phyloP scores from a whole-genome alignment of 1,140 invertebrate species.

The Penaeus vannamei region DNA sequence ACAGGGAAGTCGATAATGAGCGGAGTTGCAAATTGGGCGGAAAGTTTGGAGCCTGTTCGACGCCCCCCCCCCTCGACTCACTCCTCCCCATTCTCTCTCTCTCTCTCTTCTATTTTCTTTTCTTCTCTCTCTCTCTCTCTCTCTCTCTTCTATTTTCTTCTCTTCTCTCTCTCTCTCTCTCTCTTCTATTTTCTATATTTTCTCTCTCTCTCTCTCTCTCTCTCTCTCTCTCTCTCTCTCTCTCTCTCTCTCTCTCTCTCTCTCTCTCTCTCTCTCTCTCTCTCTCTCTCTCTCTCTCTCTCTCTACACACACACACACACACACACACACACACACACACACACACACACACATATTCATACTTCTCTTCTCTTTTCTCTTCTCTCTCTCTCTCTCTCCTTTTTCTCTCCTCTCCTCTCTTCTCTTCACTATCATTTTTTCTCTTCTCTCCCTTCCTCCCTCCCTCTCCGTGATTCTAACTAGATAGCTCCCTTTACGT shows the following conservation, averaged over 20 bases:
- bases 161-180: not conserved
- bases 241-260: not conserved
- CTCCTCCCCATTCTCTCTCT: not conserved
- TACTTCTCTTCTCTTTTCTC: too few relatives aligned
- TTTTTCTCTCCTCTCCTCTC: too few relatives aligned
- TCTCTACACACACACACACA: too few relatives aligned
- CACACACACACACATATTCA: too few relatives aligned
- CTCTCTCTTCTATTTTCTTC: not conserved
- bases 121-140: not conserved
- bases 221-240: not conserved
- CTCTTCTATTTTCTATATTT: not conserved
- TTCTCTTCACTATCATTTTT: too few relatives aligned
- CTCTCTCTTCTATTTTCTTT: not conserved
- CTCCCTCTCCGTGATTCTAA: too few relatives aligned
- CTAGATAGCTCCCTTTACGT: too few relatives aligned
- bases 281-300: not conserved
- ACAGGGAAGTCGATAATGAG: slow-evolving; percentile 1
- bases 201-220: not conserved
- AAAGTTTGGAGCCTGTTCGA: not conserved
- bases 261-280: not conserved
- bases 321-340: too few relatives aligned
- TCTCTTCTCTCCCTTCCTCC: too few relatives aligned
- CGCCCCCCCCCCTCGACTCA: not conserved
- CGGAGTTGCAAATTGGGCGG: not conserved
- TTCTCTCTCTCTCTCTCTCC: too few relatives aligned